Conservation (phyloP, 1,140 invertebrate species). For the Drosophila hydei region DNA sequence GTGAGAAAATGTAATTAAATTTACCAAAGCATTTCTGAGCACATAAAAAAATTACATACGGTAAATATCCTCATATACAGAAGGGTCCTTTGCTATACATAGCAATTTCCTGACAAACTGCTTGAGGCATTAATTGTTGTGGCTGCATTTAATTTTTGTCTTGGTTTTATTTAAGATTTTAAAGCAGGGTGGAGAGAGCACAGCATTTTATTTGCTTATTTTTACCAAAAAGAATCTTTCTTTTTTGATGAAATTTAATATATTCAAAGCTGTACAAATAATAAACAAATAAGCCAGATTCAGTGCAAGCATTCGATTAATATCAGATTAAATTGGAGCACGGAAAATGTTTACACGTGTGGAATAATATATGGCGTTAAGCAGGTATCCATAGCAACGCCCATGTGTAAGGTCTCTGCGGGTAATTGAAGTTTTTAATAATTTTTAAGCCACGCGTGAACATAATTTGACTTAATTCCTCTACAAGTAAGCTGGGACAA, state of each 20-base stretch:
- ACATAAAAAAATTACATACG: background rate
- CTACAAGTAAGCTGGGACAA: background rate
- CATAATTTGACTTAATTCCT: background rate
- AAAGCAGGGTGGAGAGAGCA: background rate
- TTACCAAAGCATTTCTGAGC: background rate
- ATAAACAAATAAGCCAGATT: no score
- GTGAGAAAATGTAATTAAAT: slow-evolving; percentile 12
- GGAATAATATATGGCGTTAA: slow-evolving; percentile 1
- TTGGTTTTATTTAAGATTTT: slow-evolving; percentile 13
- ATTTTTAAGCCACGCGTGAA: slow-evolving; percentile 2
- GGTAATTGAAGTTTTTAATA: background rate
- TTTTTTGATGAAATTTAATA: background rate
- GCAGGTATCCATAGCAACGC: background rate
- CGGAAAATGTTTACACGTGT: background rate
- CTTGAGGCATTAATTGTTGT: slow-evolving; percentile 6
- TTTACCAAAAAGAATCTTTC: background rate
- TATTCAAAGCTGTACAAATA: background rate
- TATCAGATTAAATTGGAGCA: background rate
- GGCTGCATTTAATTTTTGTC: background rate
- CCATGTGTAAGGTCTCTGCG: background rate
- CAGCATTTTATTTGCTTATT: no score
- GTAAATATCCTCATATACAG: background rate
- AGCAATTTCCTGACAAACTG: slow-evolving; percentile 1
- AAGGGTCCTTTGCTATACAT: background rate
- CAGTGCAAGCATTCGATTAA: background rate